Percentiles rank a stretch among this genome's conserved stretches.
Conservation (phyloP, 2,797 vertebrate species). For the Synaphobranchus kaupii region DNA sequence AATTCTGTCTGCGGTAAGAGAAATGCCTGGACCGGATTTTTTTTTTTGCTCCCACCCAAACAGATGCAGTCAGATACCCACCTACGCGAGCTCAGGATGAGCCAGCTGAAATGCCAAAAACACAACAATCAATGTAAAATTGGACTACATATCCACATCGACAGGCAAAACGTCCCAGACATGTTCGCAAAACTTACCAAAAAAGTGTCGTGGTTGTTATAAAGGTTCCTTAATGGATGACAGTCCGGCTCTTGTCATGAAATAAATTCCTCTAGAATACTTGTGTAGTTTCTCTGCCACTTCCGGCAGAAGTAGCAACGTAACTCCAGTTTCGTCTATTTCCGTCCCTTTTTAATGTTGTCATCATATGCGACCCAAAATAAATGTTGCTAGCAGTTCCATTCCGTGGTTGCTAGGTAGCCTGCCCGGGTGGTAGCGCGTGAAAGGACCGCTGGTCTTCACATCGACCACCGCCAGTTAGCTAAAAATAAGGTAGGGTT, state of each 20-base stretch:
- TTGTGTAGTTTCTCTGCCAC: background rate
- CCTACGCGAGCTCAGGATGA: background rate
- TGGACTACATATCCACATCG: background rate
- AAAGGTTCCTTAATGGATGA: background rate
- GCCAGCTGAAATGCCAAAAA: background rate
- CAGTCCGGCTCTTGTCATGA: background rate
- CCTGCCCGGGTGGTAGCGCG: no score
- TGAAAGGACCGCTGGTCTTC: no score
- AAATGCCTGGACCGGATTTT: background rate
- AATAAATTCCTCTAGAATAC: background rate
- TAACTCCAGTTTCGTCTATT: constrained; percentile 15
- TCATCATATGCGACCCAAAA: constrained; percentile 32
- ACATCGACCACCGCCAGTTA: no score
- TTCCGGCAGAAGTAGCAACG: background rate
- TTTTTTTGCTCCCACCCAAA: background rate
- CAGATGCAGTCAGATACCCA: background rate
- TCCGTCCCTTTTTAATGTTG: constrained; percentile 56
- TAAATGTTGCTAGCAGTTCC: background rate
- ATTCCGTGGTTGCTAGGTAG: no score
- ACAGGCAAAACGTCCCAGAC: no score
- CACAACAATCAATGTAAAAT: background rate
- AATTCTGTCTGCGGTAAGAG: background rate
- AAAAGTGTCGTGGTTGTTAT: background rate
- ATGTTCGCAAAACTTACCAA: background rate
- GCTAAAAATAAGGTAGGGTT: background rate